Conservation (phyloP, 2,888 invertebrate genomes). For the Cerastis rubricosa region DNA sequence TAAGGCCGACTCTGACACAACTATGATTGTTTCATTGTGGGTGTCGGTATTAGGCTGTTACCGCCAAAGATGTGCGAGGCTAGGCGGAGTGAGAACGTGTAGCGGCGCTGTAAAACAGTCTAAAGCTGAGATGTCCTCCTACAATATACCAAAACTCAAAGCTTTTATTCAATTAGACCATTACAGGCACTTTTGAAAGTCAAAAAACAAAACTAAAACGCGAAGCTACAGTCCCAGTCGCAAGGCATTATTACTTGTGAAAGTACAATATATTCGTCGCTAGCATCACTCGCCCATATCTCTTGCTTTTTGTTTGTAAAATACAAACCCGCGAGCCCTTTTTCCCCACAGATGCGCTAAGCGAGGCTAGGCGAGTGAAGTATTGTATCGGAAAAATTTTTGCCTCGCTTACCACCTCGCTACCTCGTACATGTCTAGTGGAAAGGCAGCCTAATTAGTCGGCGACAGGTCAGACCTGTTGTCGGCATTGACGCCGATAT, state of each 20-base stretch:
- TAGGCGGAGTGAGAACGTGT: background rate
- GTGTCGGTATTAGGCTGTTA: background rate
- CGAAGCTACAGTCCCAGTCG: no score
- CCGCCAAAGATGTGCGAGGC: background rate
- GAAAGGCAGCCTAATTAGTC: background rate
- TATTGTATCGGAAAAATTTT: background rate
- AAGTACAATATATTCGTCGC: background rate
- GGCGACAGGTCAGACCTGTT: background rate
- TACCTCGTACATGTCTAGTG: background rate
- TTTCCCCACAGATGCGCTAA: background rate
- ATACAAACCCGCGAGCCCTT: background rate
- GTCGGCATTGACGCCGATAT: background rate
- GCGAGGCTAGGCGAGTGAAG: background rate
- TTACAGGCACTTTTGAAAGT: no score
- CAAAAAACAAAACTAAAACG: no score
- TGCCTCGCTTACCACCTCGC: background rate
- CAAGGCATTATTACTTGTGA: no score
- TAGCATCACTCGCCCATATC: background rate
- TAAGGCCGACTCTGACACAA: background rate
- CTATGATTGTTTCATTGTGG: background rate
- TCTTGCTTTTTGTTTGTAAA: background rate
- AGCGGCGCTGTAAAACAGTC: no score
- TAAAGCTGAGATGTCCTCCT: no score
- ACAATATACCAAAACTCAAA: no score
- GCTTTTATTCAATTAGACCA: no score